Evolutionary conservation across 1,140 invertebrate genomes (phyloP), one percentile per base, ranked within the genome.

Genomic region (Latrodectus geometricus): DNA sequence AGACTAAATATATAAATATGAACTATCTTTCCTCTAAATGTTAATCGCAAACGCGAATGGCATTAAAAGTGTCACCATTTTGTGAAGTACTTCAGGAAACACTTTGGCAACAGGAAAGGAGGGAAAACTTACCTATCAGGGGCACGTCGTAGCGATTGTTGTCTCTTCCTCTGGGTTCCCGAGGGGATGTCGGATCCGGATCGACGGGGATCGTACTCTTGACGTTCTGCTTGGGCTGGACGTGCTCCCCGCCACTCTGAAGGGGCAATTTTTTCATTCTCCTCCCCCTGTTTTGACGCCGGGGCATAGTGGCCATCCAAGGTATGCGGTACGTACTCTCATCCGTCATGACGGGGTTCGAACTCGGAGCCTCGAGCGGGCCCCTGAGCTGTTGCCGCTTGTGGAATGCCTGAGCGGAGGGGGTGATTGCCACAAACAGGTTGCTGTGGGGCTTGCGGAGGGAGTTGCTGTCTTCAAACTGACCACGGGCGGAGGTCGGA

Each of bases 111-210:
- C n/a, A n/a, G n/a, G n/a, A n/a, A n/a, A n/a, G n/a, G 1, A 35
- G 1, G 35, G 35, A 5, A 35, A 35, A 72, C 83, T 86, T 21
- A 86, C 83, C 83, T 14, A 86, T 86, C 8, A 86, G 52, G 14
- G 83, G 83, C 15, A 86, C 75, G 20, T 86, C 83, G 52, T 77
- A 86, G 9, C 66, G 75, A 21, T 86, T 86, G 65, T 70, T 86
- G 9, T 86, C 83, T 78, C 83, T 70, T 70, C 83, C 83, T 56
- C 83, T 77, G 15, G 83, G 56, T 15, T 86, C 83, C 23, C 83
- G 72, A 61, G 54, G 54, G 20, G 56, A 54, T 14, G 82, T 84
- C 14, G 82, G 72, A n/a, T 76, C 48, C 48, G 56, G 56, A 14
- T 84, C 82, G 3, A 76, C 72, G 0, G 82, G 82, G 21, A 76